phyloP scores from a whole-genome alignment of 1,140 invertebrate genomes.

The Heliconius congener region DNA sequence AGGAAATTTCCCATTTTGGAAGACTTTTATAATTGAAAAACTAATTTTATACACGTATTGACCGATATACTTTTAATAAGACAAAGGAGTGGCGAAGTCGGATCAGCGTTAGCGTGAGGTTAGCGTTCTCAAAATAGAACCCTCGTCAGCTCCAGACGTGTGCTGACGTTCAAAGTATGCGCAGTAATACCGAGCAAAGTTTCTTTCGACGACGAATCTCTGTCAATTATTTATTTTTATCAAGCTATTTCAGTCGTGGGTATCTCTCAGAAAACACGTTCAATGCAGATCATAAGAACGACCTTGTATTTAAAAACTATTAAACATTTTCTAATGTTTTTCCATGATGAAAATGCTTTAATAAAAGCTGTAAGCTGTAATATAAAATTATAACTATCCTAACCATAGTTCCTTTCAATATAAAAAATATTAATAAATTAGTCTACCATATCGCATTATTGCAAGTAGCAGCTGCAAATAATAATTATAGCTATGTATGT shows the following conservation, averaged over 20 bases:
- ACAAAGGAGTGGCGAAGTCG: slow-evolving; percentile 72
- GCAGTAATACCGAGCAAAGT: slow-evolving; percentile 53
- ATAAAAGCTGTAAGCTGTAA: not conserved
- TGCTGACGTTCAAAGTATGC: slow-evolving; percentile 55
- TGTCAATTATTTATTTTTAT: slow-evolving; percentile 73
- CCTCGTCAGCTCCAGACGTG: slow-evolving; percentile 71
- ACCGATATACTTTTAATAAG: slow-evolving; percentile 70
- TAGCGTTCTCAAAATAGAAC: slow-evolving; percentile 71
- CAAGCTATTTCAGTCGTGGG: slow-evolving; percentile 54
- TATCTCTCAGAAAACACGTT: slow-evolving; percentile 42
- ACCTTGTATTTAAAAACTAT: slow-evolving; percentile 39
- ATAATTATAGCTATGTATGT: too few relatives aligned
- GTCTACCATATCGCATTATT: not conserved
- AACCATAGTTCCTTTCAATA: not conserved
- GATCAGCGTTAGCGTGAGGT: slow-evolving; percentile 58
- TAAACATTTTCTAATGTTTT: not conserved
- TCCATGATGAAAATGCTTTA: not conserved
- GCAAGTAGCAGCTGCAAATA: too few relatives aligned
- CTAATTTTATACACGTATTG: slow-evolving; percentile 63
- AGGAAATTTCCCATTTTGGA: slow-evolving; percentile 76
- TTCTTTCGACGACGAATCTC: slow-evolving; percentile 54
- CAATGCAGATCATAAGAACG: slow-evolving; percentile 30
- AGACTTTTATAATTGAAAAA: slow-evolving; percentile 74
- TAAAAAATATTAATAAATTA: not conserved
- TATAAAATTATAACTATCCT: not conserved